Percentiles rank a stretch among this genome's conserved stretches.
These are phyloP conservation scores for Pyrochroa serraticornis DNA, from an alignment of 2,888 invertebrate species.

Conservation along the genomic window DNA sequence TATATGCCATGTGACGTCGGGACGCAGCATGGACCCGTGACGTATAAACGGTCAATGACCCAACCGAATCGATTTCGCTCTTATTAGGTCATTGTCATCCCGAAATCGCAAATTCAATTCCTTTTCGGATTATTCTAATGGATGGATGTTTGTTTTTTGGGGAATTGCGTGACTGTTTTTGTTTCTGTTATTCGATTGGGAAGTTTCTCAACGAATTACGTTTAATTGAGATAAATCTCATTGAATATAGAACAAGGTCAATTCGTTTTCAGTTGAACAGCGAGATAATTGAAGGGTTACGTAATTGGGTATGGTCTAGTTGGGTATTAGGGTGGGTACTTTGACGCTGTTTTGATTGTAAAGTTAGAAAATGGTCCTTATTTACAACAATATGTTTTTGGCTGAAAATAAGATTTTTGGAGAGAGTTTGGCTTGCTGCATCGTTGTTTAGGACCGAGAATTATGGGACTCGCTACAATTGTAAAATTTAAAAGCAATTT, in stretches of 20 bases:
- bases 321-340: conserved; percentile 6
- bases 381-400: too few relatives aligned
- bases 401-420: too few relatives aligned
- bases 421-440: too few relatives aligned
- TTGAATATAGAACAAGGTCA: conserved; percentile 23
- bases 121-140: too few relatives aligned
- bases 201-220: conserved; percentile 13
- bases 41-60: conserved; percentile 25
- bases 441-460: too few relatives aligned
- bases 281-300: conserved; percentile 18
- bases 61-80: conserved; percentile 6
- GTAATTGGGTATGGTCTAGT: conserved; percentile 8
- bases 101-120: not conserved
- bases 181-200: conserved; percentile 3
- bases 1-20: conserved; percentile 11
- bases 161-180: conserved; percentile 1
- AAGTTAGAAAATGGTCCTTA: too few relatives aligned
- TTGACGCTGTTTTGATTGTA: too few relatives aligned
- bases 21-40: conserved; percentile 10
- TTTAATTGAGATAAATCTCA: conserved; percentile 21
- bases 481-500: too few relatives aligned
- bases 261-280: conserved; percentile 13
- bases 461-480: too few relatives aligned
- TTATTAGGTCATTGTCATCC: not conserved
- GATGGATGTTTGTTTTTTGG: not conserved